These are phyloP conservation scores for Agrilus mali DNA, from an alignment of 2,888 invertebrate genomes.

Conservation along the genomic window DNA sequence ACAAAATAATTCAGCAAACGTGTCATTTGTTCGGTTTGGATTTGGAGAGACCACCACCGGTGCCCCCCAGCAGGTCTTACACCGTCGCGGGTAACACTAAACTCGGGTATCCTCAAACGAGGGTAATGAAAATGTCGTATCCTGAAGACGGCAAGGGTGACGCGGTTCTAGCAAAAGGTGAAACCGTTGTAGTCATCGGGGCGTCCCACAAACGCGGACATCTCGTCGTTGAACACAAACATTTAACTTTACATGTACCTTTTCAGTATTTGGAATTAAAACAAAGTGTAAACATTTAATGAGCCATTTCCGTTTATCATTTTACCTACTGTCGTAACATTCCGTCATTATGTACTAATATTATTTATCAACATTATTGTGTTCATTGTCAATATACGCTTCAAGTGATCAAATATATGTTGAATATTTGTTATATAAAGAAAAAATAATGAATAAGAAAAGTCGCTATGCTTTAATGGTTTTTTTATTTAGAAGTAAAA, in stretches of 20 bases:
- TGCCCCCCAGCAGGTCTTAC: conserved; percentile 82
- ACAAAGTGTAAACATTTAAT: conserved; percentile 34
- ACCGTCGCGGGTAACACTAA: conserved; percentile 84
- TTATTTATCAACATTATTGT: too few species aligned
- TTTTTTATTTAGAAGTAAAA: too few species aligned
- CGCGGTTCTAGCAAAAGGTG: conserved; percentile 64
- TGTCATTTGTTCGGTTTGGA: conserved; percentile 84
- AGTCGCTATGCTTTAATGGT: too few species aligned
- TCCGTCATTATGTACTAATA: too few species aligned
- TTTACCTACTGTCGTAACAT: too few species aligned
- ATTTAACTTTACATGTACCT: conserved; percentile 59
- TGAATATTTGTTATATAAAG: too few species aligned
- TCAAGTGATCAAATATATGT: not conserved
- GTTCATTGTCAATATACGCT: too few species aligned
- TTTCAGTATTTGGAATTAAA: conserved; percentile 72
- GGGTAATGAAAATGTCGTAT: conserved; percentile 83
- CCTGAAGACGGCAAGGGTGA: conserved; percentile 43
- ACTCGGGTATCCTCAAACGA: conserved; percentile 83
- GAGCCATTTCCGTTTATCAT: too few species aligned
- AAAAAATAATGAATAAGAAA: too few species aligned
- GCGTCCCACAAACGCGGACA: conserved; percentile 78
- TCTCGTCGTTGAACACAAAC: conserved; percentile 71
- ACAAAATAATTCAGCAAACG: conserved; percentile 79
- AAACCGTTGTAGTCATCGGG: conserved; percentile 77
- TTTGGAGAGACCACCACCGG: conserved; percentile 82